A percentile compares a stretch with the other conserved stretches of the same genome.
phyloP scores from a whole-genome alignment of 2,113 vertebrate species.

The Vidua macroura region DNA sequence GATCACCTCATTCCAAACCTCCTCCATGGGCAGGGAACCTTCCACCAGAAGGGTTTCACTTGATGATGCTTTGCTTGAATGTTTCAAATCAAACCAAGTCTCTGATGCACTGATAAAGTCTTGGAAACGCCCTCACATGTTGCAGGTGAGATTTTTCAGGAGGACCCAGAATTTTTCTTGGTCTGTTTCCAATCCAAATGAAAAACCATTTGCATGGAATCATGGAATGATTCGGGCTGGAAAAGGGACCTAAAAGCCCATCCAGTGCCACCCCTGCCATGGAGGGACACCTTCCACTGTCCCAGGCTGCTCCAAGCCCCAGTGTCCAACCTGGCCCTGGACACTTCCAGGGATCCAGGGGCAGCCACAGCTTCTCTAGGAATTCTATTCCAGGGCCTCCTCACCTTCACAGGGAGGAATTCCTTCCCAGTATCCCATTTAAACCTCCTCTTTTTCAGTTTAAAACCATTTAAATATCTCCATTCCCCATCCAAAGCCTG shows the following conservation, averaged over 20 bases:
- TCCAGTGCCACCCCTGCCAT: background rate
- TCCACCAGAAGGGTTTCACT: background rate
- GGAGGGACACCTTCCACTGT: background rate
- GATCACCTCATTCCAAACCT: background rate
- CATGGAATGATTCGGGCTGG: too few species aligned
- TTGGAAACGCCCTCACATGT: background rate
- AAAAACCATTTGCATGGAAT: background rate
- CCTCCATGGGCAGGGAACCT: background rate
- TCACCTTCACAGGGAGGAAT: rapidly evolving
- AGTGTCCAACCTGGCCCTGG: background rate
- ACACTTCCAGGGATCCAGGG: background rate
- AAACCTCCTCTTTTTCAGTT: background rate
- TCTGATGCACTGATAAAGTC: background rate
- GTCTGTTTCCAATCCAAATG: background rate
- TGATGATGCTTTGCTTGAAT: background rate
- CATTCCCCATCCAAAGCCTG: background rate
- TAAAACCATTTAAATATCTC: background rate
- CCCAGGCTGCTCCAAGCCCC: background rate
- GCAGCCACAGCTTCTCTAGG: background rate
- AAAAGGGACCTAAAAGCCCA: background rate
- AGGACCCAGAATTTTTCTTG: background rate
- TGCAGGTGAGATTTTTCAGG: background rate
- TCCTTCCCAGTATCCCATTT: too few species aligned
- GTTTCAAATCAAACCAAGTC: background rate
- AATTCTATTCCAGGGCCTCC: rapidly evolving